phyloP scores from a whole-genome alignment of 2,113 vertebrate genomes.

The Colistium nudipinnis region DNA sequence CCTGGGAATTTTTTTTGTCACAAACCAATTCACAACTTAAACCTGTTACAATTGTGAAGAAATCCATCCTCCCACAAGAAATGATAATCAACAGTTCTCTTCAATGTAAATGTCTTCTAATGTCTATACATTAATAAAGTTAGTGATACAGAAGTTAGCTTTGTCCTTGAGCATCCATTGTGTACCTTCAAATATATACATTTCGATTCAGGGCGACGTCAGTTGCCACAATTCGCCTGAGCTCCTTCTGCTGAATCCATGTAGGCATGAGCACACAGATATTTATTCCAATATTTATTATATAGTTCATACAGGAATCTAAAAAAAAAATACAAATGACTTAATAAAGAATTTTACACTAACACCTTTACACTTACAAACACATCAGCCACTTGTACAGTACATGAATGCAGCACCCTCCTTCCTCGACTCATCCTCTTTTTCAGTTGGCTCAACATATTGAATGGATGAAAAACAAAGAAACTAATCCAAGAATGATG shows the following conservation, averaged over 20 bases:
- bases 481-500: slow-evolving; percentile 15
- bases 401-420: slow-evolving; percentile 46
- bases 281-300: slow-evolving; percentile 66
- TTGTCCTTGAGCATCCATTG: not conserved
- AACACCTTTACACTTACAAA: slow-evolving; percentile 50
- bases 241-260: not conserved
- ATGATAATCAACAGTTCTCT: not conserved
- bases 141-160: too few species aligned
- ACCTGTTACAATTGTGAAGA: not conserved
- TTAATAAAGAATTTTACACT: slow-evolving; percentile 47
- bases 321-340: slow-evolving; percentile 69
- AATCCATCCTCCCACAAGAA: not conserved
- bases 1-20: not conserved
- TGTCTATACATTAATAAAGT: not conserved
- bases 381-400: slow-evolving; percentile 49
- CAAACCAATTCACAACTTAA: not conserved
- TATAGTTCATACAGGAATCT: slow-evolving; percentile 52
- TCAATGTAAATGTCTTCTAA: slow-evolving; percentile 1
- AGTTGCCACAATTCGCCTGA: not conserved
- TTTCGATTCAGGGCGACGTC: not conserved
- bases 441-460: not conserved
- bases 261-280: slow-evolving; percentile 4
- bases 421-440: not conserved
- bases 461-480: not conserved
- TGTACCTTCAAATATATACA: slow-evolving; percentile 14